Evolutionary conservation across 2,113 vertebrate genomes (phyloP).

Genomic region (Hepsetus odoe): DNA sequence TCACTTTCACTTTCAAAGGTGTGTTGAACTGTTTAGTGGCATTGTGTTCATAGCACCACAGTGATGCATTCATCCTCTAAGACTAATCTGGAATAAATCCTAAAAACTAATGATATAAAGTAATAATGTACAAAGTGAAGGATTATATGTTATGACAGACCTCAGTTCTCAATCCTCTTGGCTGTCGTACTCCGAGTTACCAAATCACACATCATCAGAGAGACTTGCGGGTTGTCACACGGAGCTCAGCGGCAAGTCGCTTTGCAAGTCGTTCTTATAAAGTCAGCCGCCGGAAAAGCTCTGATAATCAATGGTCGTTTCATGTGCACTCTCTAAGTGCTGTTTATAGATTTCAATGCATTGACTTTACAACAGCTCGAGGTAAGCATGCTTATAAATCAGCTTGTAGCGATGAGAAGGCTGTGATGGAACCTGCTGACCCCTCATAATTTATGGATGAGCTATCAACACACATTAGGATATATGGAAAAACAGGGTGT

Average conservation of each 20-base stretch:
- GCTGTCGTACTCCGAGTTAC: neutral
- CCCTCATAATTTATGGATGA: conserved; percentile 42
- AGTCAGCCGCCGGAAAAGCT: conserved; percentile 13
- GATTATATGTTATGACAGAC: too few species aligned
- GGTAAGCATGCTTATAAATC: conserved; percentile 44
- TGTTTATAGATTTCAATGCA: conserved; percentile 46
- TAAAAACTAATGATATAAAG: too few species aligned
- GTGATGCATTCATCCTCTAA: too few species aligned
- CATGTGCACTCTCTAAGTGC: conserved; percentile 20
- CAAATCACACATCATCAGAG: neutral
- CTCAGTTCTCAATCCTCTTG: too few species aligned
- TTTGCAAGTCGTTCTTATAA: conserved; percentile 4
- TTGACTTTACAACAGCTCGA: conserved; percentile 35
- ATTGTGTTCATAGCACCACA: too few species aligned
- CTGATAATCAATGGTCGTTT: conserved; percentile 28
- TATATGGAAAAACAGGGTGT: neutral
- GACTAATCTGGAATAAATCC: too few species aligned
- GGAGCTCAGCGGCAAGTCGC: neutral
- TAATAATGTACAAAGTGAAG: too few species aligned
- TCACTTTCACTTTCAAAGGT: too few species aligned
- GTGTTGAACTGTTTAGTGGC: too few species aligned
- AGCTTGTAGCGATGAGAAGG: neutral
- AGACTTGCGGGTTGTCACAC: neutral
- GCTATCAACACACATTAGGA: conserved; percentile 35
- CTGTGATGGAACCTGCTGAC: conserved; percentile 1